Evolutionary conservation across 2,888 invertebrate species (phyloP), one percentile per base, ranked within the genome.

Genomic region (Ceraclea dissimilis): DNA sequence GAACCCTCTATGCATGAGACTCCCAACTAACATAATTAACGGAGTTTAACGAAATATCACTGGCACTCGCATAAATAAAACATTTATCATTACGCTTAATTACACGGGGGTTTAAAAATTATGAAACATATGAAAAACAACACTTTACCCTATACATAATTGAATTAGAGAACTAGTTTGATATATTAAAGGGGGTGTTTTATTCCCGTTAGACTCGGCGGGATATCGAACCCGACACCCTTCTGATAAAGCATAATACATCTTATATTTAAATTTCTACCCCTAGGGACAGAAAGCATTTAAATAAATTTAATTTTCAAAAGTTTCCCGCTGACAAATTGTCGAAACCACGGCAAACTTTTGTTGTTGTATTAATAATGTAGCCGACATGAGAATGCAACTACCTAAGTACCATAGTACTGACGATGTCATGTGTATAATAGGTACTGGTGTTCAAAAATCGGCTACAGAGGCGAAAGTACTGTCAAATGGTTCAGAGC

Each of bases 281-380:
- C 59, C 61, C 33, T 44, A 54, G 61, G 39, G 61, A 61, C 54
- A 26, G 34, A 52, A 55, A 54, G 52, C 61, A 61, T 61, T 61
- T 61, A 61, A 61, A 61, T 61, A 61, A 61, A 61, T 61, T 61
- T 61, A 61, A 61, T 61, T 61, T 61, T 56, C 59, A 51, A 56
- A 39, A 59, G 59, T 55, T 59, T 59, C 60, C 60, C 59, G 60
- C 58, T 59, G 60, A 61, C 60, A 61, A 61, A 61, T 61, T 58
- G 60, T 59, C 57, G 58, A 61, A 59, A 61, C 61, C 61, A 53
- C 61, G 55, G 54, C 47, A 49, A 11, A 51, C 43, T 54, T 43
- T 50, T 44, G 50, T 49, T 13, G 16, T 43, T 54, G 57, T 51
- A 26, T 17, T 51, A 26, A n/a, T n/a, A n/a, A 26, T 26, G 26